Evolutionary conservation across 1,140 invertebrate genomes (phyloP).

Genomic region (Magallana gigas): DNA sequence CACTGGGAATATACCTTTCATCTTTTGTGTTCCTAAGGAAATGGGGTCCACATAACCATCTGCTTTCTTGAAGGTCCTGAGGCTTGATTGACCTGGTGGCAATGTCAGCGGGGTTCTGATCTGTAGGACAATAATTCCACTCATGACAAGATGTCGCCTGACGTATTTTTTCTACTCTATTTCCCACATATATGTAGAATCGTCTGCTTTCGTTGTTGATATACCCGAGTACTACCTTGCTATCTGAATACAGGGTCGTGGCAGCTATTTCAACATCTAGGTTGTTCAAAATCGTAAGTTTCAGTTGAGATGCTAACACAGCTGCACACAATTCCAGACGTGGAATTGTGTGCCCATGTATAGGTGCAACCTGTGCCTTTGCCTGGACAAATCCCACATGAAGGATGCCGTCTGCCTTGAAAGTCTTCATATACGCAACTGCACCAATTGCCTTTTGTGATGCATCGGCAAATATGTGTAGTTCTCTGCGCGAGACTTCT

Average conservation of each 20-base stretch:
- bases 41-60: neutral
- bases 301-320: slow-evolving; percentile 49
- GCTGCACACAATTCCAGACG: slow-evolving; percentile 60
- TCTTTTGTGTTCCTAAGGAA: neutral
- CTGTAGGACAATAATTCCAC: slow-evolving; percentile 48
- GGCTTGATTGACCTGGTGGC: slow-evolving; percentile 20
- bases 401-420: neutral
- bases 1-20: neutral
- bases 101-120: slow-evolving; percentile 43
- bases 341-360: slow-evolving; percentile 55
- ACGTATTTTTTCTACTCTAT: slow-evolving; percentile 54
- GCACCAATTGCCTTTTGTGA: slow-evolving; percentile 49
- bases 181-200: slow-evolving; percentile 54
- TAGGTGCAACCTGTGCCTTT: slow-evolving; percentile 50
- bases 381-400: slow-evolving; percentile 41
- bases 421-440: slow-evolving; percentile 48
- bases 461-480: slow-evolving; percentile 56
- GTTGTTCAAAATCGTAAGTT: slow-evolving; percentile 3
- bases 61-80: neutral
- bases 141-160: slow-evolving; percentile 18
- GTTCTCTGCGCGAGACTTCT: slow-evolving; percentile 73
- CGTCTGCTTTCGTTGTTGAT: slow-evolving; percentile 48
- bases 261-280: neutral
- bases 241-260: slow-evolving; percentile 54
- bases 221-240: slow-evolving; percentile 59